Evolutionary conservation across 2,888 invertebrate genomes (phyloP), one percentile per base, ranked within the genome.

Genomic region (Trilocha varians): DNA sequence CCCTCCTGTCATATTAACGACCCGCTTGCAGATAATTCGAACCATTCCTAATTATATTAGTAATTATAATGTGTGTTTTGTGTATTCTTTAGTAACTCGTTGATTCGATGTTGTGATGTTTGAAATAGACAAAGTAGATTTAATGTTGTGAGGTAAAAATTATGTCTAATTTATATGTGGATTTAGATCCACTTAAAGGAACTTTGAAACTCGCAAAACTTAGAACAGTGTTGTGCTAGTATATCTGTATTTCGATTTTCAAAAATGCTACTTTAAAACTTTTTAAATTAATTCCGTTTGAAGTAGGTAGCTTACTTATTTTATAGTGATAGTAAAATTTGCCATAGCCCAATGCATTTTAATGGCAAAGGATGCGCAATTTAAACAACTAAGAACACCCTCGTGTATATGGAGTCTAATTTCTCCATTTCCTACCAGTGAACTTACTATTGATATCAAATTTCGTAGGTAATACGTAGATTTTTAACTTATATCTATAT

Each of bases 321-420:
- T n/a, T n/a, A n/a, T n/a, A n/a, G n/a, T n/a, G n/a, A n/a, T n/a
- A n/a, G n/a, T n/a, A n/a, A n/a, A n/a, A n/a, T n/a, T n/a, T n/a
- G n/a, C n/a, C n/a, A n/a, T n/a, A n/a, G n/a, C n/a, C n/a, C n/a
- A n/a, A n/a, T n/a, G n/a, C n/a, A n/a, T n/a, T n/a, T n/a, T n/a
- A n/a, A n/a, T n/a, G n/a, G n/a, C n/a, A n/a, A n/a, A n/a, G n/a
- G n/a, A 8, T 35, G 35, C 35, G 34, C 11, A 36, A 36, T 36
- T 16, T 8, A 9, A 41, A 53, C 36, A 48, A 45, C 47, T 46
- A 45, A 42, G 15, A 15, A 43, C 25, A 35, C 50, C 45, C 50
- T 39, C 38, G 38, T 49, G 39, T 39, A 45, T 44, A 25, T 2
- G 25, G 25, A 25, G 25, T 11, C 25, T 4, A 25, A 3, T 25